Base-by-base conservation (phyloP, 2,797 vertebrate genomes). In the Melopsittacus undulatus region DNA sequence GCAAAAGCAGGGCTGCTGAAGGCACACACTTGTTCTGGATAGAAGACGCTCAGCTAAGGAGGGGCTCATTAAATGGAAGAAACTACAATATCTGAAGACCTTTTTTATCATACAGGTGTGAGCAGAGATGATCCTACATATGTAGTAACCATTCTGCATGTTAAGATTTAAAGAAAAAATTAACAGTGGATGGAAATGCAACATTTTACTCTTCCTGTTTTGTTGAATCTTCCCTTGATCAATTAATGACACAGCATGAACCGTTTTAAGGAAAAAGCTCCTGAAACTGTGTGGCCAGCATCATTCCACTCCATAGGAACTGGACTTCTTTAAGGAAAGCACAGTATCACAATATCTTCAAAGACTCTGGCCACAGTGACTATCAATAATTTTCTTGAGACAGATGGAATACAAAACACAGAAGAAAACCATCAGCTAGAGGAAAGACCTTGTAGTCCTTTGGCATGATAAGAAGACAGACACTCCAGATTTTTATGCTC, bases 391-490 rank as follows among this genome's bases (percentile, higher is more conserved):
- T 66, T 87, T 76, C 62, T 91, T 81, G 54, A 88, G 83, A 88
- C 18, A 90, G 42, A 90, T 46, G 30, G 88, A 86, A 89, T 30
- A 75, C 45, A 80, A 57, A 32, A 36, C 0, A 0, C 12, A 54
- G 49, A 80, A 89, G 45, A 95, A 89, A 92, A 49, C 42, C 66
- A 92, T 74, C 84, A 91, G 34, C 64, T 74, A 54, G 27, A 83
- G 49, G 77, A 85, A 70, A 92, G 43, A 62, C 24, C 11, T 76
- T 45, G 42, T 40, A 68, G 56, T 40, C 85, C 38, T 92, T 54
- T 43, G 36, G 16, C 27, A 67, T 64, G 11, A 83, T 69, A 88
- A 94, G 68, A 63, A 77, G 49, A 78, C 18, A 92, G 34, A 81
- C 27, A 32, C 45, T 89, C 56, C 36, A 73, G 69, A 86, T 88